Evolutionary conservation across 2,888 invertebrate species (phyloP), one percentile per base, ranked within the genome.

Genomic region (Acanthosepion esculentum): DNA sequence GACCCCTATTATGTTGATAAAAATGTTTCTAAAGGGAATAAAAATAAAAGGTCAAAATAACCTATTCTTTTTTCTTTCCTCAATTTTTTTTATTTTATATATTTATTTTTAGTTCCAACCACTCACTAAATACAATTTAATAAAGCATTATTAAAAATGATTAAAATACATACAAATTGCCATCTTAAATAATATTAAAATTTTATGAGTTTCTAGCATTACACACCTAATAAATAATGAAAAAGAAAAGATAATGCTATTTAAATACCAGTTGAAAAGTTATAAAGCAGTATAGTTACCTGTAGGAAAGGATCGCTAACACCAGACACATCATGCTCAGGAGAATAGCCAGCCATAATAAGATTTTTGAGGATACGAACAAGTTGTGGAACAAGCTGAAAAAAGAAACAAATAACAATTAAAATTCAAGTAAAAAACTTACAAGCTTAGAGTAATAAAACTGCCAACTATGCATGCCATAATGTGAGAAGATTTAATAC

Each of bases 301-400:
- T 99, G 99, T 96, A 99, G 98, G 98, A 99, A 99, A 94, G 99
- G 99, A 98, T 99, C 99, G 96, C 99, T 99, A 93, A 99, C 99
- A 50, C 99, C 99, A 95, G 99, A 99, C 93, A 99, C 99, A 98
- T 99, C 99, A 97, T 99, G 99, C 97, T 99, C 99, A 26, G 99
- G 99, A 59, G 99, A 99, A 98, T 99, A 99, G 53, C 99, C 99
- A 94, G 99, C 99, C 98, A 99, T 98, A 96, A 99, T 99, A 96
- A 99, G 98, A 98, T 99, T 99, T 98, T 99, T 99, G 97, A 99
- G 98, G 97, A 99, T 99, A 97, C 99, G 98, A 96, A 99, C 99
- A 98, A 99, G 98, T 98, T 99, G 99, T 95, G 99, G 99, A 96
- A 99, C 99, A 97, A 99, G 98, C 99, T 99, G 98, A 33, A 96